Conservation (phyloP, 1,140 invertebrate species). For the Radopholus similis region DNA sequence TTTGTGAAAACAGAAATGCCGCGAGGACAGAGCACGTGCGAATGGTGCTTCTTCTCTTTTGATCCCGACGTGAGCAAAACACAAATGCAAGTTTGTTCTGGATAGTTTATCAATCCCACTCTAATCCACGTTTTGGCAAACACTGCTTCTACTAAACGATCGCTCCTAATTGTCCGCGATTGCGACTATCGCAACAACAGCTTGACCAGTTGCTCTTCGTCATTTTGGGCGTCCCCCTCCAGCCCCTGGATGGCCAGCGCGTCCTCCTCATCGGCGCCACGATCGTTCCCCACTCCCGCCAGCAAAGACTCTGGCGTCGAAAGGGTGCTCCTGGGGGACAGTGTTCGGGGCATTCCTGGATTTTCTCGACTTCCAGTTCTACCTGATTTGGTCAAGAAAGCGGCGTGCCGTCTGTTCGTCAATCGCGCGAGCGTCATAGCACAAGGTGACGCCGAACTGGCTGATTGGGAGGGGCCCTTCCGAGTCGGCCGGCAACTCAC, state of each 20-base stretch:
- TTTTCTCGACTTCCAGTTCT: neutral
- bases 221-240: neutral
- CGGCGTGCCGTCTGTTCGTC: constrained; percentile 24
- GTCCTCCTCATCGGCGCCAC: neutral
- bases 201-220: neutral
- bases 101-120: too few relatives aligned
- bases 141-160: neutral
- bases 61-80: too few relatives aligned
- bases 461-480: neutral
- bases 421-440: constrained; percentile 41
- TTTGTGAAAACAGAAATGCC: too few relatives aligned
- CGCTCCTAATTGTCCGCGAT: neutral
- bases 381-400: constrained; percentile 27
- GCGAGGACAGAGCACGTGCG: too few relatives aligned
- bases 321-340: neutral
- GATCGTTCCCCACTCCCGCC: neutral
- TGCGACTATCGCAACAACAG: neutral
- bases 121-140: too few relatives aligned
- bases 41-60: too few relatives aligned
- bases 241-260: neutral
- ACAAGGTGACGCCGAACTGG: constrained; percentile 35
- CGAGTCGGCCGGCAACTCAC: neutral
- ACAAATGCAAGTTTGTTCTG: too few relatives aligned
- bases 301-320: neutral
- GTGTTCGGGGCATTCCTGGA: neutral